These are phyloP conservation scores for Morelia viridis DNA, from an alignment of 2,797 vertebrate species.

Conservation along the genomic window DNA sequence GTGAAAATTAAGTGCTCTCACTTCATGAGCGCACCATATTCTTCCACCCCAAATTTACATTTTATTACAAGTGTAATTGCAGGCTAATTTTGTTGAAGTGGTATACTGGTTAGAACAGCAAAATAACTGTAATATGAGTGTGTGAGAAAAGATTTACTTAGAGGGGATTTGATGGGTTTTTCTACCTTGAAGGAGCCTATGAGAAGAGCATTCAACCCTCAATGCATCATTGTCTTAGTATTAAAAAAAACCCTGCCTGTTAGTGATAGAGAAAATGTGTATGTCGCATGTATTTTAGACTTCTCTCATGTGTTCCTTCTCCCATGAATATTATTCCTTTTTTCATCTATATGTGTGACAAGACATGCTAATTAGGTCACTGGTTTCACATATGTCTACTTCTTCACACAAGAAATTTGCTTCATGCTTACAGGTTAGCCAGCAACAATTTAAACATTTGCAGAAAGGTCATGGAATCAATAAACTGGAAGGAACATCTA, in stretches of 20 bases:
- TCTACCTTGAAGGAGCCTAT: constrained; percentile 71
- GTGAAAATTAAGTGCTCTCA: constrained; percentile 69
- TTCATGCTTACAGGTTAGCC: neutral
- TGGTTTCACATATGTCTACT: neutral
- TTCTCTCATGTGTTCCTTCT: neutral
- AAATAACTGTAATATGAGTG: constrained; percentile 73
- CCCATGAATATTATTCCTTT: neutral
- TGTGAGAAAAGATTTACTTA: constrained; percentile 60
- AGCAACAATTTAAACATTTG: neutral
- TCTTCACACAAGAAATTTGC: neutral
- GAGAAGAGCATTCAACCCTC: constrained; percentile 36
- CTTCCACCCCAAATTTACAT: constrained; percentile 72
- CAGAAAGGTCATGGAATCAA: neutral
- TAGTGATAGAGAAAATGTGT: neutral
- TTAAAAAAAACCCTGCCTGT: neutral
- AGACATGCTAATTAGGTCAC: neutral
- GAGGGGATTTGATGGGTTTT: constrained; percentile 68
- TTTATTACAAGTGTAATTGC: constrained; percentile 77
- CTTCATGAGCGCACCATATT: constrained; percentile 67
- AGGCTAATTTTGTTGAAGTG: constrained; percentile 76
- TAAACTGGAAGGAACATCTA: neutral
- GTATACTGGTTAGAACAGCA: constrained; percentile 71
- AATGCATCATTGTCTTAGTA: neutral
- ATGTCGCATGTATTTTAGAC: neutral
- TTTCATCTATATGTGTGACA: neutral